Evolutionary conservation across 2,797 vertebrate species (phyloP), one percentile per base, ranked within the genome.

Genomic region (Masticophis lateralis): DNA sequence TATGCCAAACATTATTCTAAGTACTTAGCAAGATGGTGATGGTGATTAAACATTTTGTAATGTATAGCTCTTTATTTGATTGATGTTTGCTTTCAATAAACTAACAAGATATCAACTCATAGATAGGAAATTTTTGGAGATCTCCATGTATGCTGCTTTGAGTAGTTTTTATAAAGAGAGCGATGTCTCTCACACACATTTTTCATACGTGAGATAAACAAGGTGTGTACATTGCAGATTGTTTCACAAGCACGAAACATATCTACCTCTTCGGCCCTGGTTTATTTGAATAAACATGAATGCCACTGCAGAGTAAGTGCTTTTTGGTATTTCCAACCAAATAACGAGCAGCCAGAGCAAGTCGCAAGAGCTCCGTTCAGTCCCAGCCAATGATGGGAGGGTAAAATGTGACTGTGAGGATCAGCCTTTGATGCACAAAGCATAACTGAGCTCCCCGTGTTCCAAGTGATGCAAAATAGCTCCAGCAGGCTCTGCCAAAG

Each of bases 391-490:
- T 27, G 32, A 28, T 4, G 47, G 25, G 55, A 18, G 43, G 32
- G 27, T 47, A 55, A 92, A 90, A 66, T 9, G 66, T 8, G 28
- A 60, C 74, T 12, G 87, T 25, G 89, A 79, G 56, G 90, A 69
- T 57, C 18, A 51, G 93, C 22, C 4, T 0, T 79, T 0, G 0
- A 51, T 25, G 32, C 86, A n/a, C 14, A 22, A 57, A 13, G 25
- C 22, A 53, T 28, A 86, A 89, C 91, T 92, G 55, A 0, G 47
- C 6, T 59, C 74, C 27, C 87, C n/a, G 47, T 55, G 0, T 0
- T 51, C 59, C 0, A 0, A 37, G 28, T 8, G 0, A 22, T 0
- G 0, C n/a, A 90, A 89, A 83, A 43, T 0, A 0, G 69, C 47
- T 88, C 86, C 90, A 92, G 92, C 63, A 60, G 8, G 92, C 69